phyloP scores from a whole-genome alignment of 2,113 vertebrate genomes.

The Clarias gariepinus region DNA sequence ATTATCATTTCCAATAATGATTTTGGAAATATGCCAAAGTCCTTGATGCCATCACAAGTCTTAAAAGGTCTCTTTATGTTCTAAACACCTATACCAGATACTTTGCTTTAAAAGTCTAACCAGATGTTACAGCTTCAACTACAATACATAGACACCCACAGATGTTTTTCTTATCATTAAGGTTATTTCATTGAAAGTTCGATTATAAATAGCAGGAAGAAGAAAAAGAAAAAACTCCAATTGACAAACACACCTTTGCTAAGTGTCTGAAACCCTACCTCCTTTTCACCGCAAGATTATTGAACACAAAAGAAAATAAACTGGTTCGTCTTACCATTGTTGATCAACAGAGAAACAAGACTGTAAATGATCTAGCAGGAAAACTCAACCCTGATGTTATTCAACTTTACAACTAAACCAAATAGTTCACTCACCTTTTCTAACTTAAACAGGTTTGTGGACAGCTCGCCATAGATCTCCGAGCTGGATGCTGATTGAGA shows the following conservation, averaged over 20 bases:
- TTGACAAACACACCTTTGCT: background rate
- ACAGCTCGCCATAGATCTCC: constrained; percentile 83
- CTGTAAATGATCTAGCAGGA: constrained; percentile 8
- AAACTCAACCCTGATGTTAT: background rate
- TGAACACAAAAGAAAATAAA: constrained; percentile 19
- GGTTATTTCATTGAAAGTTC: background rate
- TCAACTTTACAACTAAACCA: background rate
- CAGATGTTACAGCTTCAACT: background rate
- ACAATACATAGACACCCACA: background rate
- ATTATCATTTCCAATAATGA: too few relatives aligned
- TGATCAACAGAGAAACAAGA: constrained; percentile 16
- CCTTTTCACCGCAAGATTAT: background rate
- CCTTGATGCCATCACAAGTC: background rate
- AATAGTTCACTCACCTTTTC: constrained; percentile 79
- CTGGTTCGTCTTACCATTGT: constrained; percentile 9
- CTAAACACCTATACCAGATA: background rate
- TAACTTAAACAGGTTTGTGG: constrained; percentile 85
- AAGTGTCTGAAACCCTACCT: background rate
- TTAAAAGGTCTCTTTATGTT: background rate
- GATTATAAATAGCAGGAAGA: background rate
- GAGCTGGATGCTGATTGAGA: constrained; percentile 60
- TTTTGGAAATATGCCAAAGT: background rate
- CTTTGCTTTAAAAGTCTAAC: background rate
- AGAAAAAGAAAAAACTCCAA: background rate
- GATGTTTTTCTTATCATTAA: background rate